Conservation (phyloP, 2,888 invertebrate species). For the Auanema freiburgensis region DNA sequence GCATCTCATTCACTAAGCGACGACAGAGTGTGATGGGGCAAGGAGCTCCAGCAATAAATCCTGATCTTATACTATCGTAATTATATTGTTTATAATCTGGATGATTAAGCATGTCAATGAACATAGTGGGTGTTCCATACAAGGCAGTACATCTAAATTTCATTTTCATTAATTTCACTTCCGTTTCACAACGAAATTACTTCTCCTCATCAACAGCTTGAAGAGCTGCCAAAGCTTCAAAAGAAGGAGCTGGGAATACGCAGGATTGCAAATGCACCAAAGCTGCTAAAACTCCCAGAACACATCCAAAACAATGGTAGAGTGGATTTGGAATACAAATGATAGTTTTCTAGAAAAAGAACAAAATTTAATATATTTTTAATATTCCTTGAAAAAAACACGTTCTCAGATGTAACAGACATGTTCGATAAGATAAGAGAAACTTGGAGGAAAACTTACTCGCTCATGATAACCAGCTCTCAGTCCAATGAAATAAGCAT, state of each 20-base stretch:
- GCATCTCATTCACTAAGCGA: slow-evolving; percentile 66
- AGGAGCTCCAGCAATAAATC: slow-evolving; percentile 76
- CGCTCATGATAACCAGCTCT: slow-evolving; percentile 65
- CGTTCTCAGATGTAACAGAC: not conserved
- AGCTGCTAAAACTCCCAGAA: slow-evolving; percentile 71
- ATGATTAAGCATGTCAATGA: slow-evolving; percentile 67
- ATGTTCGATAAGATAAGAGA: slow-evolving; percentile 2
- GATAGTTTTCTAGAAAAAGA: slow-evolving; percentile 27
- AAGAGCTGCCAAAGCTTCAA: slow-evolving; percentile 73
- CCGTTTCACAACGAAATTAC: slow-evolving; percentile 65
- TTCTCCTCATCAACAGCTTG: slow-evolving; percentile 74
- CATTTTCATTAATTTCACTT: not conserved
- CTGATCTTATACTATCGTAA: slow-evolving; percentile 65
- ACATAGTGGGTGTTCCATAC: slow-evolving; percentile 69
- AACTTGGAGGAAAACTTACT: slow-evolving; percentile 16
- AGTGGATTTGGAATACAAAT: slow-evolving; percentile 58
- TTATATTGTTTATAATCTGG: slow-evolving; percentile 64
- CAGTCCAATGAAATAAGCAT: slow-evolving; percentile 73
- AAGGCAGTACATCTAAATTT: slow-evolving; percentile 66
- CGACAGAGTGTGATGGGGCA: slow-evolving; percentile 71
- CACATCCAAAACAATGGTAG: slow-evolving; percentile 77
- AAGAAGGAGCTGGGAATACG: slow-evolving; percentile 66
- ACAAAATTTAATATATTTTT: slow-evolving; percentile 2
- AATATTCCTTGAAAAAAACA: not conserved
- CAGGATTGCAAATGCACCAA: slow-evolving; percentile 68